Evolutionary conservation across 2,888 invertebrate species (phyloP).

Genomic region (Drepanosiphum platanoidis): DNA sequence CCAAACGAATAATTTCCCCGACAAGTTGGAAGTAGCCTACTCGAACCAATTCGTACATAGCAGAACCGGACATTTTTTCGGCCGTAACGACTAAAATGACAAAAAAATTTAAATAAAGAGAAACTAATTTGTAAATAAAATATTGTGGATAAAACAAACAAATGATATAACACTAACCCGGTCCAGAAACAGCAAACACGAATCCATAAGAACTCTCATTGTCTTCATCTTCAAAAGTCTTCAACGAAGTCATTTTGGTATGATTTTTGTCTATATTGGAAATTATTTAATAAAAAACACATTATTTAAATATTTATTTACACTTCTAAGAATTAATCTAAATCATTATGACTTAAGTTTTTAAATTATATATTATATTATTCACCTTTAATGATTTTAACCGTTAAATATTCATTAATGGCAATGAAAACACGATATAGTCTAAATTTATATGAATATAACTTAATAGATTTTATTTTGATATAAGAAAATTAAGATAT

Average conservation of each 20-base stretch:
- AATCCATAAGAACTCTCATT: slow-evolving; percentile 91
- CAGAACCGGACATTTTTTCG: slow-evolving; percentile 98
- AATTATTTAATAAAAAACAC: too few species aligned
- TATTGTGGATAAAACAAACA: slow-evolving; percentile 36
- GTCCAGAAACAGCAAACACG: slow-evolving; percentile 97
- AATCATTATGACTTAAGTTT: too few species aligned
- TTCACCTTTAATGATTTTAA: too few species aligned
- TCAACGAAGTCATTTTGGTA: slow-evolving; percentile 68
- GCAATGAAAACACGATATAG: too few species aligned
- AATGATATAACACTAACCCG: slow-evolving; percentile 75
- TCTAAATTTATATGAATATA: neutral
- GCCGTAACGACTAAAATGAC: slow-evolving; percentile 90
- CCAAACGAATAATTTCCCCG: slow-evolving; percentile 99
- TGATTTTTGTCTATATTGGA: slow-evolving; percentile 37
- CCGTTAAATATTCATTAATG: too few species aligned
- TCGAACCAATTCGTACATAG: slow-evolving; percentile 99
- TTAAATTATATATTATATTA: too few species aligned
- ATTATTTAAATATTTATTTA: too few species aligned
- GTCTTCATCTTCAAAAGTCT: slow-evolving; percentile 83
- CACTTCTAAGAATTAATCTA: too few species aligned
- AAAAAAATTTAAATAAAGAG: slow-evolving; percentile 41
- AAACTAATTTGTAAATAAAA: slow-evolving; percentile 40
- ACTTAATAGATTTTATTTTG: neutral
- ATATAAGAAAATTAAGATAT: too few species aligned
- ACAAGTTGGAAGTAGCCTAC: slow-evolving; percentile 98